Evolutionary conservation across 2,797 vertebrate species (phyloP), one percentile per base, ranked within the genome.

Genomic region (Staurois parvus): DNA sequence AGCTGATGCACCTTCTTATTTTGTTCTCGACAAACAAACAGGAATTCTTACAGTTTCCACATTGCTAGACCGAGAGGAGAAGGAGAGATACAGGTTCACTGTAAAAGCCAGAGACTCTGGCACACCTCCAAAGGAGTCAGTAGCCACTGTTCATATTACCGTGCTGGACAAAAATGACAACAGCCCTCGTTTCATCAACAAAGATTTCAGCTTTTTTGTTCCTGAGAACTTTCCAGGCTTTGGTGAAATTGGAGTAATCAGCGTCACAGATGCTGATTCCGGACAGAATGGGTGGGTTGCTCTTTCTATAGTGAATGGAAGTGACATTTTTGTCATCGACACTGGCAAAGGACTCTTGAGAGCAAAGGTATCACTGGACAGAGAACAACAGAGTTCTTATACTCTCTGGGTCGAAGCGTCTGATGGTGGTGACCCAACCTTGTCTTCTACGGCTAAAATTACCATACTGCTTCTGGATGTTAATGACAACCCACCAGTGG

Each of bases 131-230:
- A 96, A 90, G 89, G 98, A 99, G 93, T 96, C 97, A 0, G 94
- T 98, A 42, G 97, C 97, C 78, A 99, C 98, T 0, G 95, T 99
- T 73, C 91, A 95, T 68, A 91, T 99, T 87, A 98, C 94, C 0
- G 97, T 99, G 11, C 88, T 96, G 90, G 98, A 99, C 92, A 97
- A 96, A 91, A 99, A 99, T 62, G 98, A 99, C 94, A 99, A 99
- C 91, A 97, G 96, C 82, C 98, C 98, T 5, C 95, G 96, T 73
- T 99, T 99, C 91, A 98, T 99, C 92, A 98, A 99, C 90, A 99
- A 98, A 89, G 98, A 99, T 91, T 99, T 99, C 89, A 99, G 97
- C 19, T 99, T 99, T 92, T 99, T 99, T 1, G 96, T 99, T 32
- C 97, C 98, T 0, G 98, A 99, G 93, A 99, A 99, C 89, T 98